Conservation (phyloP, 2,113 vertebrate genomes). For the Tetraodon nigroviridis region DNA sequence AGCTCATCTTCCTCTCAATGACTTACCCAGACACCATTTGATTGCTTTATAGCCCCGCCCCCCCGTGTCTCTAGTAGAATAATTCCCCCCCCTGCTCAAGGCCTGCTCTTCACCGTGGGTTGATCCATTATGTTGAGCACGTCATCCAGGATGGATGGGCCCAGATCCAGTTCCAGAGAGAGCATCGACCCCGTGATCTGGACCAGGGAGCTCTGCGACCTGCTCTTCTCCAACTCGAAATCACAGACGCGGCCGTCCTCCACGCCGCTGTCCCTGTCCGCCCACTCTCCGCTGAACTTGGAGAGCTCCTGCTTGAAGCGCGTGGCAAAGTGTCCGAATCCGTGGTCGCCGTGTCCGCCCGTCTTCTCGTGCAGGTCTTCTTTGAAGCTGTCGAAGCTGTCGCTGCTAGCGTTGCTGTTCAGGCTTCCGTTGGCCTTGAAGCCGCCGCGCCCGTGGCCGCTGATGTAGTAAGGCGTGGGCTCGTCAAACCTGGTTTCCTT, state of each 20-base stretch:
- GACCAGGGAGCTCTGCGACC: conserved; percentile 83
- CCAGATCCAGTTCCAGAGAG: conserved; percentile 92
- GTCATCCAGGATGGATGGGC: conserved; percentile 96
- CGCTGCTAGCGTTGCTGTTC: conserved; percentile 62
- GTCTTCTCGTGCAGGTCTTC: conserved; percentile 44
- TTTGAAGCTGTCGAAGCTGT: conserved; percentile 60
- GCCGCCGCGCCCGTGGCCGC: conserved; percentile 68
- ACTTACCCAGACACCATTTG: conserved; percentile 61
- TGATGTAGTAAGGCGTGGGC: conserved; percentile 70
- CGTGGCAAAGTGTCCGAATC: conserved; percentile 60
- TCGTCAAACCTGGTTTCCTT: conserved; percentile 74
- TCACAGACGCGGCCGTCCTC: conserved; percentile 79
- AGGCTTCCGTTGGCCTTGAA: conserved; percentile 57
- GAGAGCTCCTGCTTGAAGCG: conserved; percentile 82
- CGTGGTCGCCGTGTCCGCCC: conserved; percentile 22
- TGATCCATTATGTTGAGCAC: conserved; percentile 98
- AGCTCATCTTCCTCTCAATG: conserved; percentile 62
- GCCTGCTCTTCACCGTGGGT: conserved; percentile 65
- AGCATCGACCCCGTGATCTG: conserved; percentile 88
- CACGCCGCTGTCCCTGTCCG: conserved; percentile 81
- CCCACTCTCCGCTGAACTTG: conserved; percentile 82
- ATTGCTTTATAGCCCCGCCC: conserved; percentile 48
- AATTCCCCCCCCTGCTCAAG: conserved; percentile 66
- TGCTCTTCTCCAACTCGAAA: conserved; percentile 76
- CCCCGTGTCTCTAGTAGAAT: conserved; percentile 40